Conservation (phyloP, 2,797 vertebrate species). For the Rhinella marina region DNA sequence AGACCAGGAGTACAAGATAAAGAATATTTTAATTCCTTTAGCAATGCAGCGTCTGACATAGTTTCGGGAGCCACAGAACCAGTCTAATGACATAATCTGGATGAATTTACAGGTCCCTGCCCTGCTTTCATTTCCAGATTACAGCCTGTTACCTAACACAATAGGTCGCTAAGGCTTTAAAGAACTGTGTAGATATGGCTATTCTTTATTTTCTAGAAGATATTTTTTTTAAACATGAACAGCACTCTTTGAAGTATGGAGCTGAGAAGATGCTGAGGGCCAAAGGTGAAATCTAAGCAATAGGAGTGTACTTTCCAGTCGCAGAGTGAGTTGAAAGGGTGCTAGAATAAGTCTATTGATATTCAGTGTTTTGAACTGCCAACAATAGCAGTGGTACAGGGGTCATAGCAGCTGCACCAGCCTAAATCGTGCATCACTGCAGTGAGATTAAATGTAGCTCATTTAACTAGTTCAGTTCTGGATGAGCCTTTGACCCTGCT, state of each 20-base stretch:
- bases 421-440: constrained; percentile 68
- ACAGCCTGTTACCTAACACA: constrained; percentile 64
- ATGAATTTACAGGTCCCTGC: not conserved
- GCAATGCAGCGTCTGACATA: constrained; percentile 9
- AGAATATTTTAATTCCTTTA: constrained; percentile 8
- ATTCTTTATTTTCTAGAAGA: constrained; percentile 62
- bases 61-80: constrained; percentile 17
- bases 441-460: constrained; percentile 61
- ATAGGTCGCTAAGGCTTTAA: constrained; percentile 65
- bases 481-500: constrained; percentile 25
- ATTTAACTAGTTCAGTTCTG: constrained; percentile 47
- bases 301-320: constrained; percentile 72
- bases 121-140: constrained; percentile 31
- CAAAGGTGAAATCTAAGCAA: constrained; percentile 75
- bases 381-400: constrained; percentile 76
- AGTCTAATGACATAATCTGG: constrained; percentile 37
- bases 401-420: constrained; percentile 78
- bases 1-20: too few relatives aligned
- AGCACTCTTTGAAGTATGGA: constrained; percentile 66
- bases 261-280: constrained; percentile 64
- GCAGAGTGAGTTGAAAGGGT: constrained; percentile 73
- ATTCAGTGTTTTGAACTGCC: constrained; percentile 85
- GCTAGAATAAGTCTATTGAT: constrained; percentile 82
- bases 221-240: constrained; percentile 63
- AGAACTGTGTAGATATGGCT: constrained; percentile 68